A percentile compares a stretch with the other conserved stretches of the same genome.
phyloP scores from a whole-genome alignment of 2,113 vertebrate species.

The Sturnus vulgaris region DNA sequence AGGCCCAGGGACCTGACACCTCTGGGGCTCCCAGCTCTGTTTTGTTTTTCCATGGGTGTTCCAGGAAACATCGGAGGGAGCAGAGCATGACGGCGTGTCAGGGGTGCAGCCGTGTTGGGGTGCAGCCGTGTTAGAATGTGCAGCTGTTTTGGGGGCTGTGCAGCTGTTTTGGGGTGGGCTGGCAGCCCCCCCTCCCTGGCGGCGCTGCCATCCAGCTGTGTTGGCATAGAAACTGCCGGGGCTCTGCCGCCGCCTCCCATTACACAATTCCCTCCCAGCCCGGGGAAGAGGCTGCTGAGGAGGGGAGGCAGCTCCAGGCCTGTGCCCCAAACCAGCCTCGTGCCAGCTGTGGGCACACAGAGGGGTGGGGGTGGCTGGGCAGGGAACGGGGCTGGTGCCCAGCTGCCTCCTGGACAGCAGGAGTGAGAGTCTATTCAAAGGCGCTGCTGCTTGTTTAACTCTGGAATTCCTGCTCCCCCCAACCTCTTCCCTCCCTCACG shows the following conservation, averaged over 20 bases:
- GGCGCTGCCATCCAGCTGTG: background rate
- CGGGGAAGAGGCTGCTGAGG: background rate
- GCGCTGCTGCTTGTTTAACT: background rate
- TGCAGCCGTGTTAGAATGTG: background rate
- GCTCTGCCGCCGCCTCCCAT: background rate
- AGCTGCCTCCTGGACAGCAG: background rate
- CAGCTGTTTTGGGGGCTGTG: background rate
- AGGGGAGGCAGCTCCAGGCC: background rate
- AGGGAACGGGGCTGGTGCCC: background rate
- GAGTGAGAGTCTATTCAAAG: background rate
- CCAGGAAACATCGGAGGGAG: background rate
- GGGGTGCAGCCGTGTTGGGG: background rate
- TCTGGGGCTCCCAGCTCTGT: background rate
- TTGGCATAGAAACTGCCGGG: conserved; percentile 54
- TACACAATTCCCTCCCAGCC: background rate
- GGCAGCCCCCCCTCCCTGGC: background rate
- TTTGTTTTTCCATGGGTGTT: accelerated
- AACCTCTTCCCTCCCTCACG: accelerated
- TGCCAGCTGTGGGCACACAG: background rate
- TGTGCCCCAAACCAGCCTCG: background rate
- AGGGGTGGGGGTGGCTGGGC: too few species aligned
- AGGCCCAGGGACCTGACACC: accelerated
- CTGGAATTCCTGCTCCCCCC: background rate
- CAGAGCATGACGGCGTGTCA: accelerated
- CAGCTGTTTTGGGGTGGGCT: background rate